phyloP scores from a whole-genome alignment of 2,113 vertebrate species.

The Urocolius indicus region DNA sequence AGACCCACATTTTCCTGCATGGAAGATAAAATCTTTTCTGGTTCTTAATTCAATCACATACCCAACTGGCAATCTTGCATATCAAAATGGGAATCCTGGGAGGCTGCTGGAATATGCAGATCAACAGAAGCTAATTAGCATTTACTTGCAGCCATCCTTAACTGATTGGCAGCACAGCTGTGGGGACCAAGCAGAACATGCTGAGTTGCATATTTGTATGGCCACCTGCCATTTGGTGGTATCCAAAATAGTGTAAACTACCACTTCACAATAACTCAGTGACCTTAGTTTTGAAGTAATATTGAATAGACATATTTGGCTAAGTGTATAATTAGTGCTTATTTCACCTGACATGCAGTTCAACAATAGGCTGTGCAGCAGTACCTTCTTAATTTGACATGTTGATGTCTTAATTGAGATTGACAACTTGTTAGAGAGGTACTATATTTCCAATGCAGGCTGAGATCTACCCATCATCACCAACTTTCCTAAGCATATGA shows the following conservation, averaged over 20 bases:
- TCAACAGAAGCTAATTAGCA: slow-evolving; percentile 90
- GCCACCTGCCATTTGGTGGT: slow-evolving; percentile 85
- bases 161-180: slow-evolving; percentile 88
- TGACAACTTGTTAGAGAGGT: slow-evolving; percentile 79
- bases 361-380: slow-evolving; percentile 74
- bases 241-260: slow-evolving; percentile 81
- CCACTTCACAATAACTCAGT: slow-evolving; percentile 74
- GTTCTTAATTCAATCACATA: slow-evolving; percentile 82
- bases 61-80: slow-evolving; percentile 83
- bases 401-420: slow-evolving; percentile 83
- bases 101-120: slow-evolving; percentile 84
- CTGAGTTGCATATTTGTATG: slow-evolving; percentile 84
- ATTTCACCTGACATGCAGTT: slow-evolving; percentile 82
- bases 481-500: slow-evolving; percentile 10
- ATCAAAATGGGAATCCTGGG: slow-evolving; percentile 83
- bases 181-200: slow-evolving; percentile 84
- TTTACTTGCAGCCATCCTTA: slow-evolving; percentile 84
- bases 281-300: slow-evolving; percentile 79
- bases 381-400: slow-evolving; percentile 78
- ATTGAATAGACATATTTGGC: slow-evolving; percentile 74
- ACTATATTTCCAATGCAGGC: slow-evolving; percentile 43
- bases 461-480: slow-evolving; percentile 54
- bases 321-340: slow-evolving; percentile 80
- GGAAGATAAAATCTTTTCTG: slow-evolving; percentile 73
- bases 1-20: slow-evolving; percentile 58